Base-by-base conservation (phyloP, 1,140 invertebrate species). In the Cotesia typhae region DNA sequence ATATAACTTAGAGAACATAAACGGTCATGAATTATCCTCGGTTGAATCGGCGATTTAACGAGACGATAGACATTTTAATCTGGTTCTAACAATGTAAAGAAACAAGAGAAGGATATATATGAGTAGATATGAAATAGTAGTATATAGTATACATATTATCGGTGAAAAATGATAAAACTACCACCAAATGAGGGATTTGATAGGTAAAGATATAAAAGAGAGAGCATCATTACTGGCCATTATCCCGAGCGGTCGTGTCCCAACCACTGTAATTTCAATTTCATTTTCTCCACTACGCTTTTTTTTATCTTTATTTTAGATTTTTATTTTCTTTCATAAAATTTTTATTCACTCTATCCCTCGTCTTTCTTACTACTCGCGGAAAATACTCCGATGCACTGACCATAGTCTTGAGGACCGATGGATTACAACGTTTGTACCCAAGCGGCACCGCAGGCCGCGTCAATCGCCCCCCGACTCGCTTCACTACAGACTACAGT, bases 211-310 rank as follows among this genome's bases (percentile, higher is more conserved):
- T 47, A 47, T 47, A 47, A 64, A 76, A 73, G 71, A 77, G 67
- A 74, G 59, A 66, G 76, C 71, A 61, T 77, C 77, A 83, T 83
- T 83, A 81, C 75, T 69, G 77, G 74, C 75, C 78, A 80, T 79
- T 80, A 80, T 78, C 74, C 64, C 75, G 73, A 75, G 74, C 77
- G 77, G 73, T 67, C 55, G 53, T 37, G 37, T 72, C 74, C 76
- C 77, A 83, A 84, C 77, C 82, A 84, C 82, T 81, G 81, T 83
- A 82, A 83, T 84, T 80, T 81, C 77, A 81, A 82, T 80, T 84
- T 83, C 80, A 84, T 84, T 84, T 82, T 81, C 81, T 79, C 70
- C 64, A 57, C 71, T 68, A 78, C 28, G 41, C 41, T 47, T 1
- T 3, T 28, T 28, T 28, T 28, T 28, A 28, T 28, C 28, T 28